Evolutionary conservation across 1,140 invertebrate genomes (phyloP).

Genomic region (Drosophila ogumai): DNA sequence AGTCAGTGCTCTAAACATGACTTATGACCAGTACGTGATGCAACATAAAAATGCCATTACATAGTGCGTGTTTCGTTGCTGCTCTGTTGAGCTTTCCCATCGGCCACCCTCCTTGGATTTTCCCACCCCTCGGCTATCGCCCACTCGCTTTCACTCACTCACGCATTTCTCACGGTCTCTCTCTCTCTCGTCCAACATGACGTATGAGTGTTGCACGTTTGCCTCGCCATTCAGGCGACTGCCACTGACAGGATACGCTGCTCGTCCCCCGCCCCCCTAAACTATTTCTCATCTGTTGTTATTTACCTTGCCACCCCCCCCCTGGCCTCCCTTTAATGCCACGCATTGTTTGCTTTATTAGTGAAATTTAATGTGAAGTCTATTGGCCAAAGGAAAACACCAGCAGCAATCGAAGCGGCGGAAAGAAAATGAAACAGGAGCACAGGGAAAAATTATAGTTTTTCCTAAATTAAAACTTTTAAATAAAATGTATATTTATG

Average conservation of each 20-base stretch:
- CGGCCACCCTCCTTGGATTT: not conserved
- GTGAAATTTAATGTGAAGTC: constrained; percentile 76
- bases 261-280: constrained; percentile 2
- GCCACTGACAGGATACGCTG: constrained; percentile 60
- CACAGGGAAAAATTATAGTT: not conserved
- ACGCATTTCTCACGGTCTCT: not conserved
- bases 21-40: constrained; percentile 84
- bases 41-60: constrained; percentile 85
- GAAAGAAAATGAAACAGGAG: not conserved
- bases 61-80: constrained; percentile 71
- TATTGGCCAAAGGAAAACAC: constrained; percentile 41
- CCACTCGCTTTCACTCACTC: constrained; percentile 32
- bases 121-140: constrained; percentile 16
- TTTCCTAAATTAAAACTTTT: no score
- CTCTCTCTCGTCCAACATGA: constrained; percentile 66
- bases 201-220: constrained; percentile 81
- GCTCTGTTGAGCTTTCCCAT: constrained; percentile 20
- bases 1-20: constrained; percentile 83
- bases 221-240: constrained; percentile 63
- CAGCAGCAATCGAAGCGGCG: constrained; percentile 12
- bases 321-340: constrained; percentile 24
- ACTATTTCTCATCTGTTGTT: constrained; percentile 76
- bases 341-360: constrained; percentile 80
- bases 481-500: no score
- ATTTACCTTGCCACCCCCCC: constrained; percentile 50